Evolutionary conservation across 2,888 invertebrate species (phyloP).

Genomic region (Rapana venosa): DNA sequence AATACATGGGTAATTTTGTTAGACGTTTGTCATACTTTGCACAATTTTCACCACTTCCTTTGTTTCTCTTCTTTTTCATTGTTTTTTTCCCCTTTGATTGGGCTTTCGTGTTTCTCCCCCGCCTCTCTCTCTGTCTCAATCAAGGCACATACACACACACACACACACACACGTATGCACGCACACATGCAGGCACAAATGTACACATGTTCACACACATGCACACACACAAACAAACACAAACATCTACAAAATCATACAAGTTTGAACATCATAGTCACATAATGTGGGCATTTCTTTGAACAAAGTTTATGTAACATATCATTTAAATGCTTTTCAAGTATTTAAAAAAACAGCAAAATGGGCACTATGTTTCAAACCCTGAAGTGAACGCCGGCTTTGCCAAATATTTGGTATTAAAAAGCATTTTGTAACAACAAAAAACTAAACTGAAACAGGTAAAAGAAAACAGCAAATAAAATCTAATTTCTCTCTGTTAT

Average conservation of each 20-base stretch:
- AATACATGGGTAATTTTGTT: neutral
- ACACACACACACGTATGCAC: neutral
- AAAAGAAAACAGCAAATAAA: too few relatives aligned
- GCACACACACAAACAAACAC: neutral
- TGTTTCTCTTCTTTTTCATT: neutral
- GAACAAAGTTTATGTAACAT: slow-evolving; percentile 4
- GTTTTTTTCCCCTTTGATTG: neutral
- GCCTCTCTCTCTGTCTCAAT: neutral
- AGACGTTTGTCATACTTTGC: neutral
- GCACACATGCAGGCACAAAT: slow-evolving; percentile 18
- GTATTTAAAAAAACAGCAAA: neutral
- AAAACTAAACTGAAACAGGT: neutral
- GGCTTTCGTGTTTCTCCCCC: neutral
- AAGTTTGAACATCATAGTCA: neutral
- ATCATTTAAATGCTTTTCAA: neutral
- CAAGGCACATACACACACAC: neutral
- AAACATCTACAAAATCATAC: neutral
- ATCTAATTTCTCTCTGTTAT: neutral
- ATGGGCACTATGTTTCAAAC: neutral
- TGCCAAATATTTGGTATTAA: neutral
- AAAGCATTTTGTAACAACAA: neutral
- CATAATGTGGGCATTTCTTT: neutral
- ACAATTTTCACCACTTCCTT: neutral
- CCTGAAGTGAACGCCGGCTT: neutral
- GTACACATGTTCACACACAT: neutral